Evolutionary conservation across 2,888 invertebrate species (phyloP), one percentile per base, ranked within the genome.

Genomic region (Mactromeris polynyma): DNA sequence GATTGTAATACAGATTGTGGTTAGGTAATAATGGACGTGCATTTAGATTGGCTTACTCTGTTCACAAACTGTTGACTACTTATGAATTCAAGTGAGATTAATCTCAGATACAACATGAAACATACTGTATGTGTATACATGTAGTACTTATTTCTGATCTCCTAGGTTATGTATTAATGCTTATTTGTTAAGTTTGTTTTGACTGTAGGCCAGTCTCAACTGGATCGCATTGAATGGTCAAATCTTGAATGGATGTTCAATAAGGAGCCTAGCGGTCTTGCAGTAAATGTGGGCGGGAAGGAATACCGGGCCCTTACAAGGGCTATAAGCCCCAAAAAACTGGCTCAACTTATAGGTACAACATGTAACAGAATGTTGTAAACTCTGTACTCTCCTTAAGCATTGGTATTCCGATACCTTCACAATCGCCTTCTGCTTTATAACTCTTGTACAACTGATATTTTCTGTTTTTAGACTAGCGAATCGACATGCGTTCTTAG

Each of bases 321-420:
- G 78, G 91, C 93, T 40, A 91, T 94, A 26, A 93, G 93, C 89
- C 93, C 94, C 11, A 93, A 94, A 92, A 91, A 93, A 82, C 93
- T 94, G 58, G 94, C 93, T 46, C 91, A 93, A 58, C 89, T 94
- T 88, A 92, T 93, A 90, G 94, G 94, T 94, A 94, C 79, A 51
- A 21, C 21, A 46, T 17, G n/a, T 40, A 26, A 64, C 26, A 3
- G 58, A 26, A n/a, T 64, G 58, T 64, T 64, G 58, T 64, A 64
- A 26, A 51, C 14, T 51, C 19, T 51, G 11, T 51, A 9, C 2
- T 17, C 51, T 51, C 14, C 51, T 6, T 6, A 17, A 51, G 11
- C 51, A 17, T 14, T 51, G 51, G 14, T 51, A 51, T 51, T 51
- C 19, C 19, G n/a, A n/a, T n/a, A n/a, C n/a, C n/a, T n/a, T n/a